phyloP scores from a whole-genome alignment of 1,140 invertebrate species.

The Steinernema khuongi region DNA sequence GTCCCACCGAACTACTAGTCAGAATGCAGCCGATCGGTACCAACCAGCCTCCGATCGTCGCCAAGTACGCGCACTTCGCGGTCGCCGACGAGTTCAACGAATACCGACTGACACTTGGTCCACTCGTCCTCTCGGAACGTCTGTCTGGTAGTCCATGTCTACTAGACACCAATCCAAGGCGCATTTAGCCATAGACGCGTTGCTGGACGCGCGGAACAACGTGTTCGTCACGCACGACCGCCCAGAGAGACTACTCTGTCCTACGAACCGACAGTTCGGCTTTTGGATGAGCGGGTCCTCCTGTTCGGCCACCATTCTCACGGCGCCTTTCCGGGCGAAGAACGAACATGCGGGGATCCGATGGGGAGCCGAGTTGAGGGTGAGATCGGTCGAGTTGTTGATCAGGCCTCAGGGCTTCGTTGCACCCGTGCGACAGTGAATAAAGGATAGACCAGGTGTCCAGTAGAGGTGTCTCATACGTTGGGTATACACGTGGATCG shows the following conservation, averaged over 20 bases:
- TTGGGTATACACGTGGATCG: no score
- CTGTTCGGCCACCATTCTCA: background rate
- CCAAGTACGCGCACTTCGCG: constrained; percentile 25
- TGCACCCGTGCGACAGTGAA: background rate
- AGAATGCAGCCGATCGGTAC: constrained; percentile 21
- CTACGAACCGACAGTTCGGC: background rate
- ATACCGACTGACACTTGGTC: background rate
- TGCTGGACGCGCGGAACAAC: background rate
- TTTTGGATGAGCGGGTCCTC: background rate
- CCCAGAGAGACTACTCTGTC: background rate
- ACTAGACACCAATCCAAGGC: no score
- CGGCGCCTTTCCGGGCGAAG: background rate
- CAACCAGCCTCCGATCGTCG: background rate
- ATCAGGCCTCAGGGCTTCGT: background rate
- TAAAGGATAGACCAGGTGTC: no score
- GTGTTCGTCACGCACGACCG: background rate
- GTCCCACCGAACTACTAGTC: constrained; percentile 30
- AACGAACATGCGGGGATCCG: background rate
- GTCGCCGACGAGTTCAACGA: constrained; percentile 30
- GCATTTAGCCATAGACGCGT: background rate
- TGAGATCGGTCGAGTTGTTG: background rate
- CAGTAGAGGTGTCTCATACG: no score
- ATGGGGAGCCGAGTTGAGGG: background rate
- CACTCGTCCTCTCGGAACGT: background rate
- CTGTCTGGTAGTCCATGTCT: background rate